Evolutionary conservation across 2,113 vertebrate genomes (phyloP).

Genomic region (Tricholaema leucomelas): DNA sequence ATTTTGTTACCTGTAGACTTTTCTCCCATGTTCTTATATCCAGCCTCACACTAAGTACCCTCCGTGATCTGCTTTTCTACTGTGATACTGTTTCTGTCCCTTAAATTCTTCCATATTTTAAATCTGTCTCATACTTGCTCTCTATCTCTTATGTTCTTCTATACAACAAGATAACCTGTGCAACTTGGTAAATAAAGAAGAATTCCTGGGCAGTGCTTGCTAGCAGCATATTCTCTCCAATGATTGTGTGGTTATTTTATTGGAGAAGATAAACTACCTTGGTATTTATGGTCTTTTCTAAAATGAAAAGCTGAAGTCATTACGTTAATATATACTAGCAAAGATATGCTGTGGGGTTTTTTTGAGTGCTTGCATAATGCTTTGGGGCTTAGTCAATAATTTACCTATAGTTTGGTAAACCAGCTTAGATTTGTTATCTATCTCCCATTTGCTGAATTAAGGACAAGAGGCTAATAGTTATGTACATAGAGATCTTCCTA

Average conservation of each 20-base stretch:
- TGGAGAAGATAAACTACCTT: background rate
- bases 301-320: background rate
- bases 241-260: background rate
- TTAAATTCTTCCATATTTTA: background rate
- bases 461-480: background rate
- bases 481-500: background rate
- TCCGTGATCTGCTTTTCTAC: background rate
- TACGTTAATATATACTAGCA: background rate
- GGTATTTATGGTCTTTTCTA: background rate
- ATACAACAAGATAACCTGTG: background rate
- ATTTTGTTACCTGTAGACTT: background rate
- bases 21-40: background rate
- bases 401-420: background rate
- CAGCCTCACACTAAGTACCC: background rate
- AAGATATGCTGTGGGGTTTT: background rate
- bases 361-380: background rate
- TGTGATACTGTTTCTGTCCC: background rate
- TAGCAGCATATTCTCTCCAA: background rate
- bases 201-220: background rate
- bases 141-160: background rate
- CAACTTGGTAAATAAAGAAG: background rate
- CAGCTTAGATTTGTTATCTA: background rate
- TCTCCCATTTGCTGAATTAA: background rate
- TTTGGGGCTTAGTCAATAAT: background rate
- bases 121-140: background rate